These are phyloP conservation scores for Galerucella calmariensis DNA, from an alignment of 2,888 invertebrate species.

Conservation along the genomic window DNA sequence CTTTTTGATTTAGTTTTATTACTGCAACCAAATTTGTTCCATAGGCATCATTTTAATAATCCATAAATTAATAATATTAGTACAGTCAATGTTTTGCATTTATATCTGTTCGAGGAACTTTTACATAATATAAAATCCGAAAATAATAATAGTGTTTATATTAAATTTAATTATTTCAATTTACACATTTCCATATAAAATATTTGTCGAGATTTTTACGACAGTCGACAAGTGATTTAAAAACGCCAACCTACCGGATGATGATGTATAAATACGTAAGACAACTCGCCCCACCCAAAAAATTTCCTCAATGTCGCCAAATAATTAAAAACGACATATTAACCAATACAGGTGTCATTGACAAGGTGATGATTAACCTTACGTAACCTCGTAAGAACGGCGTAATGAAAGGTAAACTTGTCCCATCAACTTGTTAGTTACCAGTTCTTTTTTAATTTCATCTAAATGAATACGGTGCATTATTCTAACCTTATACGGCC, in stretches of 20 bases:
- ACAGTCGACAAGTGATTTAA: not conserved
- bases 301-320: slow-evolving; percentile 7
- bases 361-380: slow-evolving; percentile 39
- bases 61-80: too few relatives aligned
- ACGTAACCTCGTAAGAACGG: slow-evolving; percentile 26
- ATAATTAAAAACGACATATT: slow-evolving; percentile 3
- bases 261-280: not conserved
- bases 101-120: too few relatives aligned
- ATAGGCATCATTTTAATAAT: too few relatives aligned
- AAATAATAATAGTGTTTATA: too few relatives aligned
- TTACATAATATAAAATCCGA: too few relatives aligned
- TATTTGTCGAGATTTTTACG: not conserved
- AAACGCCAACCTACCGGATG: not conserved
- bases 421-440: slow-evolving; percentile 36
- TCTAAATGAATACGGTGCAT: slow-evolving; percentile 36
- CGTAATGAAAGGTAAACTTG: slow-evolving; percentile 31
- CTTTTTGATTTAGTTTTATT: too few relatives aligned
- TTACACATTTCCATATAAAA: too few relatives aligned
- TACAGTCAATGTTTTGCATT: too few relatives aligned
- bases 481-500: slow-evolving; percentile 32
- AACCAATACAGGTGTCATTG: slow-evolving; percentile 9
- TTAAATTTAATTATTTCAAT: too few relatives aligned
- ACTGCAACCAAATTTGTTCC: too few relatives aligned
- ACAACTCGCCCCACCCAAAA: not conserved
- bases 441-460: slow-evolving; percentile 38